Conservation (phyloP, 2,888 invertebrate species). For the Conistra vaccinii region DNA sequence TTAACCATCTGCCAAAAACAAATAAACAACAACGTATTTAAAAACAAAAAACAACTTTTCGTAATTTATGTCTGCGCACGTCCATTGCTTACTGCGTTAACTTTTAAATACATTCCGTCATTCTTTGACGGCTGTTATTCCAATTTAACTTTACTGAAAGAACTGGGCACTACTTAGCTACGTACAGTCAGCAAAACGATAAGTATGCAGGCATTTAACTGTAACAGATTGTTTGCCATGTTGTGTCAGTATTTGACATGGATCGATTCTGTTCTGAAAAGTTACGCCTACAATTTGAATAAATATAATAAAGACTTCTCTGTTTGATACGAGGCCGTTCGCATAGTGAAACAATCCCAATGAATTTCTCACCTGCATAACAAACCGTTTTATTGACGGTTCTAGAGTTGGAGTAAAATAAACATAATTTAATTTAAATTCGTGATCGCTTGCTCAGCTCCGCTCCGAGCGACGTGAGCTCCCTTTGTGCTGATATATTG, state of each 20-base stretch:
- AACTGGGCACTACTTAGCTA: slow-evolving; percentile 20
- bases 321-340: too few species aligned
- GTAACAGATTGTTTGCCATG: neutral
- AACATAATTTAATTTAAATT: slow-evolving; percentile 62
- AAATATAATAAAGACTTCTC: neutral
- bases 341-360: neutral
- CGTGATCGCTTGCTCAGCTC: slow-evolving; percentile 37
- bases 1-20: neutral
- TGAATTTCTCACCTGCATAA: neutral
- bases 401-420: slow-evolving; percentile 47
- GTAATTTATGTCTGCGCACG: slow-evolving; percentile 40
- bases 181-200: slow-evolving; percentile 9
- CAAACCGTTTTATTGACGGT: slow-evolving; percentile 38
- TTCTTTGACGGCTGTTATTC: slow-evolving; percentile 47
- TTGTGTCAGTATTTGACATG: neutral
- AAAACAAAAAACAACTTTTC: slow-evolving; percentile 23
- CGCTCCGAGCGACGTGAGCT: slow-evolving; percentile 35
- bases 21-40: slow-evolving; percentile 14
- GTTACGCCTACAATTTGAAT: neutral
- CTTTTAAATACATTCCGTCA: slow-evolving; percentile 52
- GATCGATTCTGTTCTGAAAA: neutral
- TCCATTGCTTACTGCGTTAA: slow-evolving; percentile 23
- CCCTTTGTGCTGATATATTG: slow-evolving; percentile 58
- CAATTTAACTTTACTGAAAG: slow-evolving; percentile 64
- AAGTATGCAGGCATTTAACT: neutral